Percentiles rank a stretch among this genome's conserved stretches.
Evolutionary conservation across 2,113 vertebrate genomes (phyloP).

Genomic region (Candoia aspera): DNA sequence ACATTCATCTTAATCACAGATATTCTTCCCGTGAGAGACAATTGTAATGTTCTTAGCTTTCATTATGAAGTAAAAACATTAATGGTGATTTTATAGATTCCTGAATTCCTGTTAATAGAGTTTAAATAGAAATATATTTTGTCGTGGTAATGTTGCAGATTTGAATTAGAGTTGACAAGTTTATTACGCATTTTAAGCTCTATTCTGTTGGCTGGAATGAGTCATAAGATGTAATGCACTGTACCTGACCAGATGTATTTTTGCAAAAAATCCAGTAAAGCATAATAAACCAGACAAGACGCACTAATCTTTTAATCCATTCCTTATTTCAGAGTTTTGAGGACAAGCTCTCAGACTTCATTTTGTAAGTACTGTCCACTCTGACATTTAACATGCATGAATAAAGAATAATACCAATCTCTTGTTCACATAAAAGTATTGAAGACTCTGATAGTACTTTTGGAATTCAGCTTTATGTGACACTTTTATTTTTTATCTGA

Average conservation of each 20-base stretch:
- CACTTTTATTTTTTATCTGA: neutral
- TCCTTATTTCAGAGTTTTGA: neutral
- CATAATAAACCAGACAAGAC: neutral
- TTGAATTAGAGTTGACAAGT: constrained; percentile 59
- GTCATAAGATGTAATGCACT: constrained; percentile 26
- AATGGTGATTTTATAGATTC: constrained; percentile 43
- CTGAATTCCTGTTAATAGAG: constrained; percentile 65
- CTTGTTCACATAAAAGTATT: neutral
- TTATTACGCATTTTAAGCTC: constrained; percentile 46
- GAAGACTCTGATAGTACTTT: neutral
- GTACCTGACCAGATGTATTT: neutral
- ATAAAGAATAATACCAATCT: neutral
- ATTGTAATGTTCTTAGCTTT: constrained; percentile 53
- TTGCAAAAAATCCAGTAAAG: neutral
- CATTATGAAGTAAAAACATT: constrained; percentile 57
- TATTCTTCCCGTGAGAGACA: too few species aligned
- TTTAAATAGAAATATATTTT: constrained; percentile 65
- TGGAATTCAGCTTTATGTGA: neutral
- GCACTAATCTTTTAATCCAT: neutral
- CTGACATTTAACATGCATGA: neutral
- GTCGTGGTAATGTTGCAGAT: constrained; percentile 46
- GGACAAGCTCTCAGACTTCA: neutral
- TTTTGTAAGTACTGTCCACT: neutral
- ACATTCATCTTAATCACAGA: too few species aligned
- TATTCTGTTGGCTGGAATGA: constrained; percentile 50